phyloP scores from a whole-genome alignment of 2,113 vertebrate species.

The Gymnocephalus cernua region DNA sequence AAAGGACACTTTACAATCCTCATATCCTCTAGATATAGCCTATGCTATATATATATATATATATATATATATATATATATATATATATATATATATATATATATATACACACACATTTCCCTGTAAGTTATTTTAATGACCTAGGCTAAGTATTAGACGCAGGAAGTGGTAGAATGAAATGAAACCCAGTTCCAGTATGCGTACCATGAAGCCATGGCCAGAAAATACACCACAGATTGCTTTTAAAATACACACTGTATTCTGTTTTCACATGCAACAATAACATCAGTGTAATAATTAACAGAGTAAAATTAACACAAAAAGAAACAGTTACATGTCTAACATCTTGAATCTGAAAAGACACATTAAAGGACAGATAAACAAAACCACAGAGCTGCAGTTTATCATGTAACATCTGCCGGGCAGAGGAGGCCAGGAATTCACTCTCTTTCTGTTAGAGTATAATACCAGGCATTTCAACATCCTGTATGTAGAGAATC shows the following conservation, averaged over 20 bases:
- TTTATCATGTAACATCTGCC: slow-evolving; percentile 67
- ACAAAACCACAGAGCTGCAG: slow-evolving; percentile 31
- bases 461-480: slow-evolving; percentile 25
- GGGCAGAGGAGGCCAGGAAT: slow-evolving; percentile 52
- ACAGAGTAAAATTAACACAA: not conserved
- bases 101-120: no score
- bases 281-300: not conserved
- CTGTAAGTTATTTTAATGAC: not conserved
- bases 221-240: slow-evolving; percentile 4
- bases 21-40: no score
- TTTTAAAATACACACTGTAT: not conserved
- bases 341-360: slow-evolving; percentile 33
- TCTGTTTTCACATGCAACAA: slow-evolving; percentile 11
- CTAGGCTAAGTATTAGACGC: not conserved
- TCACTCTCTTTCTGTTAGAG: slow-evolving; percentile 26
- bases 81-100: no score
- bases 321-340: slow-evolving; percentile 7
- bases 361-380: slow-evolving; percentile 49
- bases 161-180: not conserved
- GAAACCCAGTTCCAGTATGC: not conserved
- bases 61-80: no score
- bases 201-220: not conserved
- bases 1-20: not conserved
- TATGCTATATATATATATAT: no score
- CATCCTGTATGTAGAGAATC: slow-evolving; percentile 52